Percentiles rank a stretch among this genome's conserved stretches.
Conservation (phyloP, 2,888 invertebrate species). For the Pristionchus maxplancki region DNA sequence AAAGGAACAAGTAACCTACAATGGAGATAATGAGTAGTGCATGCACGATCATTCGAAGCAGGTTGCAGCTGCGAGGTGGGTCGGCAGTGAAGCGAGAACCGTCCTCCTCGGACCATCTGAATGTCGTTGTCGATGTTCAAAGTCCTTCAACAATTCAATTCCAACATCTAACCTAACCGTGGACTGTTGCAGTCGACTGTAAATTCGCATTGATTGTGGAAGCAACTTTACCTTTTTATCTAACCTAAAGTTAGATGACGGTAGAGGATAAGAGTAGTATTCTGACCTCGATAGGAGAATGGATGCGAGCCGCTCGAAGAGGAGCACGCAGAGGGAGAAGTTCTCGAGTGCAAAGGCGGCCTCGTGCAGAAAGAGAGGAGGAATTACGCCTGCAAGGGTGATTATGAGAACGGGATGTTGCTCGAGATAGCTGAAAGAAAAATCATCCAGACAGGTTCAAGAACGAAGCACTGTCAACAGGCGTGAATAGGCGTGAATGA, state of each 20-base stretch:
- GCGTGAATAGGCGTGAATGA: neutral
- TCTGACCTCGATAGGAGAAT: constrained; percentile 8
- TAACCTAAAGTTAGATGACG: no score
- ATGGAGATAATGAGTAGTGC: neutral
- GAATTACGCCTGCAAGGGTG: neutral
- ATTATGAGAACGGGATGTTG: no score
- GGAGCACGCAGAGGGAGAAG: constrained; percentile 13
- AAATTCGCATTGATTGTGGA: no score
- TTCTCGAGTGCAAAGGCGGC: constrained; percentile 44
- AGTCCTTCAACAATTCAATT: no score
- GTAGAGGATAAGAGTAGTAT: neutral
- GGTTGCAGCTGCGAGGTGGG: neutral
- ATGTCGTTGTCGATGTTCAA: neutral
- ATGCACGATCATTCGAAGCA: neutral
- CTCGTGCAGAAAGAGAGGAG: neutral
- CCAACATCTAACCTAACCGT: no score
- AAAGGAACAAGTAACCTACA: neutral
- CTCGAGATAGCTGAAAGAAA: no score
- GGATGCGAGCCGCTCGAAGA: constrained; percentile 9
- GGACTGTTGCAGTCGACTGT: no score
- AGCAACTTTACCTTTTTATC: no score
- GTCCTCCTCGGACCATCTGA: neutral
- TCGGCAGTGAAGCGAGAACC: neutral
- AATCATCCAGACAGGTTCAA: no score
- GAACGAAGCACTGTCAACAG: no score